Conservation (phyloP, 2,888 invertebrate species). For the Heliconius erato region DNA sequence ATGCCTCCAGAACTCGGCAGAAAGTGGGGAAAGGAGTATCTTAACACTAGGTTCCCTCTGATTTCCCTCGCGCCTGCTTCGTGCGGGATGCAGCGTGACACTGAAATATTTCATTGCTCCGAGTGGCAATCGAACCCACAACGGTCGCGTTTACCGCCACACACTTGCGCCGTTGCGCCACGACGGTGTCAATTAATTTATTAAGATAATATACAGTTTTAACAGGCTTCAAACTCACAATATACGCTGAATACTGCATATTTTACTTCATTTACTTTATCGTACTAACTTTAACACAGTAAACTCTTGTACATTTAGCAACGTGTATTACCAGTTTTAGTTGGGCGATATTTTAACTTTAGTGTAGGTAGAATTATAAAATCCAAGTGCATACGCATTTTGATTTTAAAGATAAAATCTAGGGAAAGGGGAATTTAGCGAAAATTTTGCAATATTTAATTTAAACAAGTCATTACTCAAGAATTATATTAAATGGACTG, state of each 20-base stretch:
- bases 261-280: conserved; percentile 35
- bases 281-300: conserved; percentile 14
- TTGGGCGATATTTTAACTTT: background rate
- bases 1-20: no score
- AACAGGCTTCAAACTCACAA: conserved; percentile 36
- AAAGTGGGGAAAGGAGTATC: no score
- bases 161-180: no score
- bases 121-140: no score
- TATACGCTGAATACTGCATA: conserved; percentile 21
- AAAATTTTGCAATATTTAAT: background rate
- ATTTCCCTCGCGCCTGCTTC: no score
- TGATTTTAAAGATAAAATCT: background rate
- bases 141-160: no score
- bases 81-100: no score
- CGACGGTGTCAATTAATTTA: background rate
- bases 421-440: background rate
- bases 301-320: conserved; percentile 20
- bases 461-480: background rate
- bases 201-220: conserved; percentile 23
- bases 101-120: background rate
- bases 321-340: conserved; percentile 12
- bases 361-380: background rate
- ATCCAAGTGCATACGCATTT: background rate
- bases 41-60: no score
- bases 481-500: background rate